These are phyloP conservation scores for Tadarida brasiliensis DNA, from an alignment of 2,797 vertebrate species.

Conservation along the genomic window DNA sequence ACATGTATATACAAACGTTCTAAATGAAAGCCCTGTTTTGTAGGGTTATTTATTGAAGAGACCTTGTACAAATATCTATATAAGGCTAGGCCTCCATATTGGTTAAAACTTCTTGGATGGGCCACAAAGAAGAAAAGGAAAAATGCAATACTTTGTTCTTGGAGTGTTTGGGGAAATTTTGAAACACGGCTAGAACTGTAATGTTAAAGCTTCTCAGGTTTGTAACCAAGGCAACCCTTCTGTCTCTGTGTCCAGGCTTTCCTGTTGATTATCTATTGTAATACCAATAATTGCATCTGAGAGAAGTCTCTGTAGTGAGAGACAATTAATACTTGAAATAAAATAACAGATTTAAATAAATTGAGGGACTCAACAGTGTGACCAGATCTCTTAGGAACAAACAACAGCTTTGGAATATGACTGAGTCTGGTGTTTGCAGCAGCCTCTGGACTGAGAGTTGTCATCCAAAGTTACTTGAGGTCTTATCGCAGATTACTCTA, in stretches of 20 bases:
- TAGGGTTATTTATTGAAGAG: constrained; percentile 52
- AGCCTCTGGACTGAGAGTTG: constrained; percentile 46
- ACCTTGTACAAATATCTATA: not conserved
- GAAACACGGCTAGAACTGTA: not conserved
- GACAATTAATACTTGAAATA: constrained; percentile 90
- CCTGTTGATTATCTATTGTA: constrained; percentile 88
- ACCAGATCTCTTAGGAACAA: constrained; percentile 83
- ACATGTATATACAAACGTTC: not conserved
- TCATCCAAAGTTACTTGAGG: constrained; percentile 62
- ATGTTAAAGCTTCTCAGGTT: constrained; percentile 69
- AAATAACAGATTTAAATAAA: constrained; percentile 89
- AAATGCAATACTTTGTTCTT: constrained; percentile 17
- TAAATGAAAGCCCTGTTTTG: constrained; percentile 16
- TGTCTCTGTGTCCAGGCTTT: constrained; percentile 83
- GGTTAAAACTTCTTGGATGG: not conserved
- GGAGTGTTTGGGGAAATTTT: constrained; percentile 53
- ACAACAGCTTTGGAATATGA: constrained; percentile 77
- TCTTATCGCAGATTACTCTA: constrained; percentile 78
- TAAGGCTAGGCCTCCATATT: not conserved
- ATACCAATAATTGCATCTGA: constrained; percentile 88
- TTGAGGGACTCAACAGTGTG: constrained; percentile 81
- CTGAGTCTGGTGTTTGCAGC: constrained; percentile 58
- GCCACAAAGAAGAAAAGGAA: constrained; percentile 25
- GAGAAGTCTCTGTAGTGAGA: constrained; percentile 88
- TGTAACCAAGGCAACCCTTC: constrained; percentile 89